Evolutionary conservation across 2,113 vertebrate species (phyloP), one percentile per base, ranked within the genome.

Genomic region (Rhagologus leucostigma): DNA sequence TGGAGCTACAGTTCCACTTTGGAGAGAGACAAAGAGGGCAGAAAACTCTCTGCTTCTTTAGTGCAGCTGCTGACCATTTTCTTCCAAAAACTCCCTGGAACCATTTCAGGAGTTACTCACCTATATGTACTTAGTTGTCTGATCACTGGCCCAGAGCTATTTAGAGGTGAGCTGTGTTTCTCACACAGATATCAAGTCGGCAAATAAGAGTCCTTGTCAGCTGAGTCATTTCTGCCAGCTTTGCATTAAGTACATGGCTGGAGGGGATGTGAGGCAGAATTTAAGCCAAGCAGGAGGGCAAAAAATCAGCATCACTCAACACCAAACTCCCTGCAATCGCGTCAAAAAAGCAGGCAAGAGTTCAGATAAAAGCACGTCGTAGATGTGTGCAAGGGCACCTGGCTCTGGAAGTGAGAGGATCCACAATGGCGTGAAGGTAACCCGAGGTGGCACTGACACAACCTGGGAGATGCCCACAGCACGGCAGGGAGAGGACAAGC

Each of bases 141-240:
- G 75, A 88, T 93, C 44, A 71, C 16, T 67, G 41, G 64, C 88
- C 68, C 39, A 86, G 85, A 81, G 82, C 64, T 93, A 88, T 81
- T 93, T 78, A 88, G 85, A 86, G 71, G 60, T 88, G 82, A 88
- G 70, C 41, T 57, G 47, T 33, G 64, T 53, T 90, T 87, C 82
- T 93, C 85, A 70, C 17, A 64, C 16, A 70, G 50, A 56, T 74
- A 63, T 67, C 79, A 77, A 74, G 68, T 96, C 93, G 96, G 88
- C 90, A 95, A 74, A 49, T 67, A 67, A 56, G 85, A 93, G 44
- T 46, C 12, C 52, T 56, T 52, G 69, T 89, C 88, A 89, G 71
- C 64, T 75, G 83, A 95, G 96, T 92, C 27, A 93, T 75, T 96
- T 90, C 73, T 96, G 92, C 76, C 53, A 60, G 80, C 44, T 94